phyloP scores from a whole-genome alignment of 1,140 invertebrate species.

The Drosophila saltans region DNA sequence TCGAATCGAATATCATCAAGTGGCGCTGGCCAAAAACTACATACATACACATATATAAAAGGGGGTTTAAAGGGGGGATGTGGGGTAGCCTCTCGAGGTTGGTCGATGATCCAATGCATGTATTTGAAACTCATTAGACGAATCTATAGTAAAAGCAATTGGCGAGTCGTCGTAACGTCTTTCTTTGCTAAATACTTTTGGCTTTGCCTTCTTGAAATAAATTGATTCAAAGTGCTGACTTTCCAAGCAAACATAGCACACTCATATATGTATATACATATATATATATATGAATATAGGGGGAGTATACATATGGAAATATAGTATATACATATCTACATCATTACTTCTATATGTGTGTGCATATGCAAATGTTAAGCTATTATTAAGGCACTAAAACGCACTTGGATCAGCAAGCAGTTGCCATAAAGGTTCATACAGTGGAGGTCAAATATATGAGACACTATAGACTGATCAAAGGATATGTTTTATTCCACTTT shows the following conservation, averaged over 20 bases:
- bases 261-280: constrained; percentile 36
- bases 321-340: not conserved
- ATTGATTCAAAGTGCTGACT: constrained; percentile 64
- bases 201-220: constrained; percentile 56
- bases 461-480: not conserved
- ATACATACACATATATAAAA: no score
- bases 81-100: not conserved
- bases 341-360: not conserved
- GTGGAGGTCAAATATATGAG: not conserved
- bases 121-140: constrained; percentile 78
- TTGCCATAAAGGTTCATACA: constrained; percentile 12
- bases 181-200: constrained; percentile 28
- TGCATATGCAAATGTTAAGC: constrained; percentile 54
- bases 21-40: not conserved
- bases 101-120: constrained; percentile 31
- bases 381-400: constrained; percentile 72
- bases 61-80: constrained; percentile 8
- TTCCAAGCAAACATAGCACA: not conserved
- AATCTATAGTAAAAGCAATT: constrained; percentile 12
- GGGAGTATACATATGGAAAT: not conserved
- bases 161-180: constrained; percentile 36
- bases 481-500: not conserved
- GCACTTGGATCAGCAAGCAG: constrained; percentile 43
- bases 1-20: constrained; percentile 9
- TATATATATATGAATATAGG: not conserved